Evolutionary conservation across 2,113 vertebrate species (phyloP), one percentile per base, ranked within the genome.

Genomic region (Thymallus thymallus): DNA sequence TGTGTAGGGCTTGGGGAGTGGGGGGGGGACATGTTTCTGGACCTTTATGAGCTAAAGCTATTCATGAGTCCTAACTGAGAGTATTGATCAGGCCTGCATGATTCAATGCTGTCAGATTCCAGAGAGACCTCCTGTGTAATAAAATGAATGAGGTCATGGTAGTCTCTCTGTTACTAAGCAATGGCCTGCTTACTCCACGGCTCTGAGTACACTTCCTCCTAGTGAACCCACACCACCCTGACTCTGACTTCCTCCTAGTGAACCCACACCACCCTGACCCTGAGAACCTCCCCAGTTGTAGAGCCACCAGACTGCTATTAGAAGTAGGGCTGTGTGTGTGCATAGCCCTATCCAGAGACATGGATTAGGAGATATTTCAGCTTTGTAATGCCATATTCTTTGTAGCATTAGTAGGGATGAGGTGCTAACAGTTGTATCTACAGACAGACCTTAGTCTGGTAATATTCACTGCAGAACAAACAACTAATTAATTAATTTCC

Each of bases 61-160:
- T 82, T 74, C 68, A 68, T 58, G 69, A 82, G 74, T 69, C 16
- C 69, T 76, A 81, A 88, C 82, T 79, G 74, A 76, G 69, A 68
- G 60, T 68, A 87, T 87, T 14, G 77, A 86, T 84, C 73, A 67
- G 69, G 66, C 71, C 76, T 41, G 75, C 68, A 74, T 76, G 79
- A 82, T 80, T 84, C 76, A 83, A 66, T 68, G 78, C 12, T 20
- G 68, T 71, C 73, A 67, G 62, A 35, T 35, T 35, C 69, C 64
- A 64, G 76, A 72, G 35, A 72, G 74, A 82, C 78, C 81, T 85
- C 76, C 73, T 83, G 80, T 69, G 69, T 83, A 84, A 84, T 73
- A 74, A 68, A 82, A 72, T 72, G 76, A 80, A 86, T 76, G 61
- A 84, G 86, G 78, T 88, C 80, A 48, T 71, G 66, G 76, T 69